Evolutionary conservation across 2,888 invertebrate species (phyloP).

Genomic region (Andrena marginata): DNA sequence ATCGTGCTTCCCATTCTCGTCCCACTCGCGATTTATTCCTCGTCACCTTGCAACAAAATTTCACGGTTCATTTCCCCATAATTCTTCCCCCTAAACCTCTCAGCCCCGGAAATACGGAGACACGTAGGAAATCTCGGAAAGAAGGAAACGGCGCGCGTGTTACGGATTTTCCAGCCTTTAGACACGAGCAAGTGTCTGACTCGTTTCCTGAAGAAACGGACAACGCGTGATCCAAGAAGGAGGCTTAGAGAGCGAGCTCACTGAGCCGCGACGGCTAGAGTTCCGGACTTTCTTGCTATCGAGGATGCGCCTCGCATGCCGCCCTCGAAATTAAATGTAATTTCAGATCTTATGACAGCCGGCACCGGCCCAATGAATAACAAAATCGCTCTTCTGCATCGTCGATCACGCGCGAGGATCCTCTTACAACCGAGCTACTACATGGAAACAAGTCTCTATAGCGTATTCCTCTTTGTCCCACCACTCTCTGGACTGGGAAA

Average conservation of each 20-base stretch:
- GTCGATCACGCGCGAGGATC: conserved; percentile 32
- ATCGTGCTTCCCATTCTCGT: too few species aligned
- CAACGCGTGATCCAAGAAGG: conserved; percentile 22
- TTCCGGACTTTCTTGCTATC: conserved; percentile 67
- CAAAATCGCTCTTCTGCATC: conserved; percentile 57
- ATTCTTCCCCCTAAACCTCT: too few species aligned
- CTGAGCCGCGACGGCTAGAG: conserved; percentile 62
- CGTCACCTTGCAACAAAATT: too few species aligned
- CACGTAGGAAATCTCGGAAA: conserved; percentile 44
- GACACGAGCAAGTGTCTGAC: neutral
- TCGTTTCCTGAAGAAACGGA: conserved; percentile 47
- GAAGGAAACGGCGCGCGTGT: conserved; percentile 40
- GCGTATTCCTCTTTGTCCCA: conserved; percentile 19
- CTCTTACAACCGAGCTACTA: conserved; percentile 24
- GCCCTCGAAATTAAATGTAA: conserved; percentile 69
- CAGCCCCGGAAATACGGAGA: too few species aligned
- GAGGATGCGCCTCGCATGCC: conserved; percentile 56
- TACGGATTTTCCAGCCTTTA: conserved; percentile 28
- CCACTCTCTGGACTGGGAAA: neutral
- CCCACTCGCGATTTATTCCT: too few species aligned
- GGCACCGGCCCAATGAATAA: neutral
- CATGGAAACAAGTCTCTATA: conserved; percentile 43
- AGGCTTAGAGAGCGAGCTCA: conserved; percentile 67
- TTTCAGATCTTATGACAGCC: conserved; percentile 52
- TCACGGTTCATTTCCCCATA: too few species aligned